Evolutionary conservation across 2,797 vertebrate genomes (phyloP).

Genomic region (Nasua narica): DNA sequence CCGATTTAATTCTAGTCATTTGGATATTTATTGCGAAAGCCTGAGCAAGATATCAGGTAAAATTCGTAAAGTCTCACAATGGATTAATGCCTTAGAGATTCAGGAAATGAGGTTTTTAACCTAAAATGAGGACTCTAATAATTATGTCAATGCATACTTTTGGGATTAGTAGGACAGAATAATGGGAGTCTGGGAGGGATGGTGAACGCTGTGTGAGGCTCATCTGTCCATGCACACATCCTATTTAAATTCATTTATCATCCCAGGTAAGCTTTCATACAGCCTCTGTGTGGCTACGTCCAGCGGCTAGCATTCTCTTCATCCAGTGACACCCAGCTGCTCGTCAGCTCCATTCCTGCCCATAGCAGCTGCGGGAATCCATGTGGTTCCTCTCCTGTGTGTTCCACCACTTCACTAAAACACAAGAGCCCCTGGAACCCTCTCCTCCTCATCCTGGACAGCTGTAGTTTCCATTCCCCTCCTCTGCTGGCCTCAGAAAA

Average conservation of each 20-base stretch:
- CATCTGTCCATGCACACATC: neutral
- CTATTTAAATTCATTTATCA: neutral
- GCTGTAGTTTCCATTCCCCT: neutral
- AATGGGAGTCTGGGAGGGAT: neutral
- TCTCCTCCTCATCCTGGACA: neutral
- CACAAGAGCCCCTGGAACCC: neutral
- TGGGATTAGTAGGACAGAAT: neutral
- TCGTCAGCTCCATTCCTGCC: neutral
- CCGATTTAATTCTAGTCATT: neutral
- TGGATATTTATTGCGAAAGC: neutral
- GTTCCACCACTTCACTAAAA: neutral
- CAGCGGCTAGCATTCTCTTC: neutral
- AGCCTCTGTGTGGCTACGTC: neutral
- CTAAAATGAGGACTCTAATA: neutral
- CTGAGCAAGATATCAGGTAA: neutral
- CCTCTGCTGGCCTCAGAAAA: neutral
- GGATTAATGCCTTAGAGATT: neutral
- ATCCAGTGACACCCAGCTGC: accelerated
- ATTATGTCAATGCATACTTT: neutral
- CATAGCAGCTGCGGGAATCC: neutral
- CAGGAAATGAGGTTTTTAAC: neutral
- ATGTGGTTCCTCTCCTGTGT: neutral
- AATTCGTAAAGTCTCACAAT: neutral
- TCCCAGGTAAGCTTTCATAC: neutral
- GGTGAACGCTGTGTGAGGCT: neutral